These are phyloP conservation scores for Ormyrus labotus DNA, from an alignment of 2,888 invertebrate species.

Conservation along the genomic window DNA sequence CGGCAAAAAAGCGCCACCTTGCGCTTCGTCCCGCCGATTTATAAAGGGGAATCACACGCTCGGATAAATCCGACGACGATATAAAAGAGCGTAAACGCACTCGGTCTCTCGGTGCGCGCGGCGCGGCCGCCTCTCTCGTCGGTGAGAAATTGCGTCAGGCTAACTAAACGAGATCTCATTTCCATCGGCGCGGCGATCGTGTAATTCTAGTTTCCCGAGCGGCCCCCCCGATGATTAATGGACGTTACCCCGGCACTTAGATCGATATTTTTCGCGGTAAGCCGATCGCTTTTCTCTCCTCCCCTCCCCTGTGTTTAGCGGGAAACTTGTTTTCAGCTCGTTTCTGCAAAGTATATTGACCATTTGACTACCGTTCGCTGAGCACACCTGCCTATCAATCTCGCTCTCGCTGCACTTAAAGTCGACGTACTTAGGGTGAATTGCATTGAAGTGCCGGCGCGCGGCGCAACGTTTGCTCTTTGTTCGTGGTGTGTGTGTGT, in stretches of 20 bases:
- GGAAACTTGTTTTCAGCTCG: conserved; percentile 47
- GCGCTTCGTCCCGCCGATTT: conserved; percentile 16
- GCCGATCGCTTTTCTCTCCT: not conserved
- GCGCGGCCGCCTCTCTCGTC: not conserved
- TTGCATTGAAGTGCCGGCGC: conserved; percentile 1
- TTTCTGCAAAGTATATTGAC: conserved; percentile 30
- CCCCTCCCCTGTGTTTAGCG: conserved; percentile 8
- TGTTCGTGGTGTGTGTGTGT: not conserved
- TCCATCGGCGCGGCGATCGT: conserved; percentile 29
- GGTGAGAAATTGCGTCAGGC: conserved; percentile 33
- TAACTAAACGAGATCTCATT: conserved; percentile 44
- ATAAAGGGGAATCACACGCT: conserved; percentile 36
- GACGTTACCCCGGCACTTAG: conserved; percentile 1
- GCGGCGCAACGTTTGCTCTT: conserved; percentile 6
- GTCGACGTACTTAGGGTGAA: conserved; percentile 27
- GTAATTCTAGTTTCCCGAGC: conserved; percentile 38
- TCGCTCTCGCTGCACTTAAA: conserved; percentile 30
- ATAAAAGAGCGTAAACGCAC: conserved; percentile 12
- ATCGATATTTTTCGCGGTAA: conserved; percentile 35
- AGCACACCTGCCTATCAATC: conserved; percentile 32
- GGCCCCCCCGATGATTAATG: conserved; percentile 39
- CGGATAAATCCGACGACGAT: conserved; percentile 21
- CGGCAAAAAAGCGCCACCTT: conserved; percentile 11
- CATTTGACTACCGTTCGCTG: conserved; percentile 28
- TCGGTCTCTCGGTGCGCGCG: conserved; percentile 10